A percentile compares a stretch with the other conserved stretches of the same genome.
These are phyloP conservation scores for Argya squamiceps DNA, from an alignment of 2,797 vertebrate species.

Conservation along the genomic window DNA sequence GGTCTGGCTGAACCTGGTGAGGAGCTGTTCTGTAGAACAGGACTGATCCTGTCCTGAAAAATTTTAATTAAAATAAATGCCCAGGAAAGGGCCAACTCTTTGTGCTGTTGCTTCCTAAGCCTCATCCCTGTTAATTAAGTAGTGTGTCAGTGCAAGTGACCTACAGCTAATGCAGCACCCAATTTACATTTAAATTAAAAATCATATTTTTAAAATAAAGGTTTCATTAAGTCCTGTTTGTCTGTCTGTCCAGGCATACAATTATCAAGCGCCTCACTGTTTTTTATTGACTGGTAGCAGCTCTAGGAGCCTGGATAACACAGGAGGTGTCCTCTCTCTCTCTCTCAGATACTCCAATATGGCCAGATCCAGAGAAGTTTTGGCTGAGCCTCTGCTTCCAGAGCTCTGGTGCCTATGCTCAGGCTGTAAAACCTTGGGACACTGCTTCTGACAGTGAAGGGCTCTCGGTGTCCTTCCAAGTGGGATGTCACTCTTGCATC, in stretches of 20 bases:
- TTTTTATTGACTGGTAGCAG: neutral
- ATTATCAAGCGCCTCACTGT: neutral
- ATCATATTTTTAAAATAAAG: slow-evolving; percentile 69
- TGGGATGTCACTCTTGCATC: neutral
- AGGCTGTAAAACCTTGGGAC: neutral
- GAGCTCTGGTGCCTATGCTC: neutral
- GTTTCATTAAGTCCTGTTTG: slow-evolving; percentile 3
- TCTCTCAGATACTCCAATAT: accelerated
- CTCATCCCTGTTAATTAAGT: slow-evolving; percentile 56
- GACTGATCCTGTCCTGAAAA: neutral
- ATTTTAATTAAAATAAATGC: slow-evolving; percentile 73
- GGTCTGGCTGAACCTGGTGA: neutral
- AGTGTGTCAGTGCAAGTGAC: slow-evolving; percentile 59
- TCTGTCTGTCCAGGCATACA: slow-evolving; percentile 28
- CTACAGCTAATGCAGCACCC: slow-evolving; percentile 6
- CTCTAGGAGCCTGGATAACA: neutral
- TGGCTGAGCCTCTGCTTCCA: neutral
- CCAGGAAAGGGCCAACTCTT: slow-evolving; percentile 35
- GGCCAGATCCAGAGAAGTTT: neutral
- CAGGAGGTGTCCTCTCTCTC: neutral
- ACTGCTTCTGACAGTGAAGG: neutral
- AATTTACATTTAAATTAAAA: slow-evolving; percentile 76
- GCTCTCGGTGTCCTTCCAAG: neutral
- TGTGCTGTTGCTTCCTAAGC: slow-evolving; percentile 27
- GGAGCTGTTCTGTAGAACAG: neutral